Evolutionary conservation across 2,888 invertebrate genomes (phyloP), one percentile per base, ranked within the genome.

Genomic region (Protodeltote pygarga): DNA sequence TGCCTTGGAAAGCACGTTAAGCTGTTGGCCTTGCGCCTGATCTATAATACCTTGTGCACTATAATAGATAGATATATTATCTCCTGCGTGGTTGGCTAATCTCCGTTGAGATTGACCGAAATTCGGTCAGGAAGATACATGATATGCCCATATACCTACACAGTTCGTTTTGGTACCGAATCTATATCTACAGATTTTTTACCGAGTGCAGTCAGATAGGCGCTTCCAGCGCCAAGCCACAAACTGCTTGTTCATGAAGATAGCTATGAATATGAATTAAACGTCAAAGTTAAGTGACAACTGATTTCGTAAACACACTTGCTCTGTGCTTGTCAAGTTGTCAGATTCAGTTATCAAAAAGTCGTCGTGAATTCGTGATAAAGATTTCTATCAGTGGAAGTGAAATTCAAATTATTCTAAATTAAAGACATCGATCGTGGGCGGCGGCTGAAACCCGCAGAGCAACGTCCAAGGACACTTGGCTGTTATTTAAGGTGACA

Each of bases 401-500:
- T 40, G 32, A 16, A 35, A 60, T 48, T 51, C 40, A 53, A 54
- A 50, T 53, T 58, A 47, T 63, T 67, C 48, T 66, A 68, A 76
- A 70, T 71, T 71, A 72, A 55, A 68, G 71, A 50, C 63, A 66
- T 65, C 72, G 65, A 67, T 72, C 70, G 64, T 59, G 60, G 65
- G 64, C 65, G 64, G 69, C 52, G 55, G 53, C 65, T 46, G 41
- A 62, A 58, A 57, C 62, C 63, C 40, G 33, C 45, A 44, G 77
- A 66, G 51, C 77, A 75, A 76, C 69, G 73, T 79, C 73, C 77
- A 79, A 80, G 78, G 73, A 67, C 74, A 67, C 40, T 41, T 32
- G 40, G 46, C 50, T 51, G 40, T 47, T 45, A 48, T 24, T 28
- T 49, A 55, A 71, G 61, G 71, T 69, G 58, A 63, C 29, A 48